Evolutionary conservation across 2,888 invertebrate genomes (phyloP).

Genomic region (Agrochola lychnidis): DNA sequence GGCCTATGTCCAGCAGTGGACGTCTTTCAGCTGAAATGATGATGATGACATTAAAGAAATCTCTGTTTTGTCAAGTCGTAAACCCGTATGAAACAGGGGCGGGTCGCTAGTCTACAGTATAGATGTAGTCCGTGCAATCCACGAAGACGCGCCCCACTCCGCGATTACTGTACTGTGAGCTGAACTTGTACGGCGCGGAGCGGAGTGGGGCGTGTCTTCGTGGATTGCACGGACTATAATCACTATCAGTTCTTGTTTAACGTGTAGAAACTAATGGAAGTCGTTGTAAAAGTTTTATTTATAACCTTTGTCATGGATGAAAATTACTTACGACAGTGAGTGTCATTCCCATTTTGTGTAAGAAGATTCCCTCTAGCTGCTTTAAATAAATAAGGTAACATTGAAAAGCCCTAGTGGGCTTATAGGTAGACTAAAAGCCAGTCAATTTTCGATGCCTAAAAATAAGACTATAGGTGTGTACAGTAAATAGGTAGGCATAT

Average conservation of each 20-base stretch:
- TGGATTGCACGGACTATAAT: no score
- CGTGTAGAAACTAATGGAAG: background rate
- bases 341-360: background rate
- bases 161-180: no score
- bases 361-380: background rate
- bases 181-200: no score
- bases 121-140: no score
- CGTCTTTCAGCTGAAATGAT: no score
- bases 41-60: background rate
- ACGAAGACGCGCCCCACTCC: no score
- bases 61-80: background rate
- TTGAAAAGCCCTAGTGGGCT: background rate
- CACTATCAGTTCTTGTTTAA: constrained; percentile 18
- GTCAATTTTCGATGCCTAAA: no score
- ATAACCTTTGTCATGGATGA: background rate
- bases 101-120: background rate
- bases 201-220: no score
- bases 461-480: background rate
- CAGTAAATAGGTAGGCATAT: background rate
- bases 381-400: background rate
- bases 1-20: no score
- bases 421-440: background rate
- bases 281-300: constrained; percentile 7
- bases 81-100: background rate
- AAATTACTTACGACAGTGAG: background rate